Evolutionary conservation across 2,888 invertebrate genomes (phyloP), one percentile per base, ranked within the genome.

Genomic region (Ectemnius cavifrons): DNA sequence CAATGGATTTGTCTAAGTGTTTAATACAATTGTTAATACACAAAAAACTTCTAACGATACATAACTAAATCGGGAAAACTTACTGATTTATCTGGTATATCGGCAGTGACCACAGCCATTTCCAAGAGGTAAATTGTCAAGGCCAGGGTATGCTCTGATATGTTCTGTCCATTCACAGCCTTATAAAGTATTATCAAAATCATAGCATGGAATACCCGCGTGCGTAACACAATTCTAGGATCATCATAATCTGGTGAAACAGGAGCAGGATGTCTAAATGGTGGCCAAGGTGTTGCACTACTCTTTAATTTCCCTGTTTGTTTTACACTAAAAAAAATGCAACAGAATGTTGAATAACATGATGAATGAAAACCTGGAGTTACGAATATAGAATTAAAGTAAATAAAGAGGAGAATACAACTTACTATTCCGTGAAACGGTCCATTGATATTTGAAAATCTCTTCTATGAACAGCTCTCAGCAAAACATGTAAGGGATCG

Each of bases 371-470:
- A 58, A 18, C 23, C 57, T 65, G 1, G n/a, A n/a, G n/a, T n/a
- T n/a, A n/a, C n/a, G n/a, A n/a, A n/a, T n/a, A n/a, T 20, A 20
- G 20, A 20, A 20, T 20, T 20, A 20, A 23, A 23, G 3, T 8
- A 28, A 28, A 2, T 18, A 49, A 47, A 16, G 20, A 63, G 20
- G 4, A 56, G 14, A 14, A 60, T 45, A 2, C 23, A 47, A 93
- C 95, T 94, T 90, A 97, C 97, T 95, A 97, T 82, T 96, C 94
- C 0, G 96, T 95, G 89, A 96, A 99, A 85, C 98, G 93, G 91
- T 99, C 98, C 94, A 98, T 95, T 14, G 98, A 97, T 11, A 96
- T 95, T 91, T 99, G 98, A 91, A 97, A 98, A 91, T 99, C 98
- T 77, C 97, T 93, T 63, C 97, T 92, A 91, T 98, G 98, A 5